Base-by-base conservation (phyloP, 2,113 vertebrate species). In the Clarias macrocephalus region DNA sequence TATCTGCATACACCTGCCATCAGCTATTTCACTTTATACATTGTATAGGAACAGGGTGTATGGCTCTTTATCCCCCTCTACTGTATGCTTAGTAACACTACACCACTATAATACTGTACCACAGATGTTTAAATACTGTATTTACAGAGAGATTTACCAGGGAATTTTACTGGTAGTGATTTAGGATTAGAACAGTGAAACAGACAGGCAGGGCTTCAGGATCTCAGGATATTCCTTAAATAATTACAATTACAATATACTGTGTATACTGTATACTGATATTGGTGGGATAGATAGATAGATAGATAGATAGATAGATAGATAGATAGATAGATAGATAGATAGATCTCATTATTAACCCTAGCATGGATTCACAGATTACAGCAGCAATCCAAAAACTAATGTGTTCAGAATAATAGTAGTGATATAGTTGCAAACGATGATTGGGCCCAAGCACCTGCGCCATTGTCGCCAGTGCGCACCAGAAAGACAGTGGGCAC, bases 21-120 rank as follows among this genome's bases (percentile, higher is more conserved):
- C 60, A 63, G 42, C 42, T 42, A 42, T 7, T 42, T 28, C 12
- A 65, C 25, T 4, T 13, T 3, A n/a, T 66, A 66, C 12, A n/a
- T 12, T 4, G 3, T 12, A 48, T 52, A 54, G 63, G 63, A 28
- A 21, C 7, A 9, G 60, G 23, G 60, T 63, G 23, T 10, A 63
- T 11, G 23, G 21, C 79, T 21, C 33, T 80, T 72, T 62, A 70
- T 2, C 77, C 28, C 87, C 79, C 66, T 82, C 87, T 85, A 30
- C 83, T 76, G 87, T 66, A 28, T n/a, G 28, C 11, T 59, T 3
- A 3, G 19, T 8, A 6, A 7, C 19, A 76, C 23, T 30, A 48
- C 72, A 73, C 8, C 68, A 66, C 28, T 23, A 25, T 23, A 25
- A 4, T 16, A 25, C 62, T 65, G 62, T 12, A 65, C 62, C 23